Conservation (phyloP, 2,113 vertebrate genomes). For the Rhinopomastus cyanomelas region DNA sequence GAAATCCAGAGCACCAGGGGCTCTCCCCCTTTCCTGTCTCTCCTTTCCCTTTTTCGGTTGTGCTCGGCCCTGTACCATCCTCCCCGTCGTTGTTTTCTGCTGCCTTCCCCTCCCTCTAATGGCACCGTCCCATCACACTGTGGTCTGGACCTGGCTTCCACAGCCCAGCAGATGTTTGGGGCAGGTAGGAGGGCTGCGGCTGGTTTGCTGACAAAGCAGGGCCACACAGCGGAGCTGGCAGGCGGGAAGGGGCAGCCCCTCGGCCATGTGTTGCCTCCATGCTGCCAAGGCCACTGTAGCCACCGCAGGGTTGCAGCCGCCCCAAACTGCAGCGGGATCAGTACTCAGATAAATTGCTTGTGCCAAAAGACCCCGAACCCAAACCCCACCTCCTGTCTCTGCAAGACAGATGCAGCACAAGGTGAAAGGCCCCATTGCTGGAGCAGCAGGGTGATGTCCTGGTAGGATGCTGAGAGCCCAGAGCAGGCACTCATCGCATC, state of each 20-base stretch:
- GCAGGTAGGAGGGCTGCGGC: slow-evolving; percentile 22
- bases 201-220: neutral
- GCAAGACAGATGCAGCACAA: neutral
- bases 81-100: neutral
- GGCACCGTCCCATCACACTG: neutral
- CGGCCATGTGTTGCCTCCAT: neutral
- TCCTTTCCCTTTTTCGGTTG: neutral
- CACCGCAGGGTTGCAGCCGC: neutral
- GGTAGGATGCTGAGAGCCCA: neutral
- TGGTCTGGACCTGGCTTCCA: neutral
- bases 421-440: neutral
- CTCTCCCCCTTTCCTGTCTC: neutral
- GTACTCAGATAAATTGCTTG: accelerated
- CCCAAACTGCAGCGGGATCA: neutral
- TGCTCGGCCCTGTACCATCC: neutral
- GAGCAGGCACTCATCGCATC: neutral
- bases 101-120: neutral
- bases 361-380: neutral
- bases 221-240: neutral
- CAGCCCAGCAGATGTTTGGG: neutral
- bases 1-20: neutral
- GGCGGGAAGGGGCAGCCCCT: neutral
- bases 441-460: neutral
- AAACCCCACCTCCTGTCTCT: neutral
- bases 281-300: neutral